Conservation (phyloP, 2,888 invertebrate species). For the Euplagia quadripunctaria region DNA sequence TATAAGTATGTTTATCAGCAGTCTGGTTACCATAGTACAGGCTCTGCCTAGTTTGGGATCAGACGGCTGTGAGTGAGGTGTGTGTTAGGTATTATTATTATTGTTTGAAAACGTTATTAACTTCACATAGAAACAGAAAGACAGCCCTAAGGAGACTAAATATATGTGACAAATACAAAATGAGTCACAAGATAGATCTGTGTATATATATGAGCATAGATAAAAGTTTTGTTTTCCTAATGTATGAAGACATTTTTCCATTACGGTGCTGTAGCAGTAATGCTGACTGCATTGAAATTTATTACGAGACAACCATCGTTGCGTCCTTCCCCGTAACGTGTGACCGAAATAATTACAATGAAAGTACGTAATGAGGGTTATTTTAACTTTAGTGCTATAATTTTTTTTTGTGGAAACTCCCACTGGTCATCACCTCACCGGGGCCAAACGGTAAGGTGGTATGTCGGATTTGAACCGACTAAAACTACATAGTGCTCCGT, state of each 20-base stretch:
- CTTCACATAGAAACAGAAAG: not conserved
- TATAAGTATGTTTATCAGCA: too few relatives aligned
- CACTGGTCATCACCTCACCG: too few relatives aligned
- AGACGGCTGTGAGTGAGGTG: too few relatives aligned
- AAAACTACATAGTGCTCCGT: too few relatives aligned
- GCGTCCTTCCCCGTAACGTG: not conserved
- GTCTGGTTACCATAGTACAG: too few relatives aligned
- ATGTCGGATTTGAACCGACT: too few relatives aligned
- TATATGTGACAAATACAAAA: slow-evolving; percentile 39
- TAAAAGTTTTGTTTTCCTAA: slow-evolving; percentile 44
- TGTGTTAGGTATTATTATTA: not conserved
- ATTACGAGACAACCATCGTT: not conserved
- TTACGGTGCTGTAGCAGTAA: not conserved
- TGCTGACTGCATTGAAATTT: slow-evolving; percentile 6
- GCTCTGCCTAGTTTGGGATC: too few relatives aligned
- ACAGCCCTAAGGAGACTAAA: slow-evolving; percentile 36
- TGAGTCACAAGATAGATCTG: slow-evolving; percentile 49
- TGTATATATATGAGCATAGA: slow-evolving; percentile 37
- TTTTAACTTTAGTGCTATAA: too few relatives aligned
- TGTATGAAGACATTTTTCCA: slow-evolving; percentile 31
- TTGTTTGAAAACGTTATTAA: not conserved
- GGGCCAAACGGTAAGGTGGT: too few relatives aligned
- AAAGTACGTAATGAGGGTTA: not conserved
- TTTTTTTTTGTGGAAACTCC: too few relatives aligned
- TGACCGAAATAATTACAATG: not conserved